These are phyloP conservation scores for Nymphicus hollandicus DNA, from an alignment of 2,113 vertebrate species.

Conservation along the genomic window DNA sequence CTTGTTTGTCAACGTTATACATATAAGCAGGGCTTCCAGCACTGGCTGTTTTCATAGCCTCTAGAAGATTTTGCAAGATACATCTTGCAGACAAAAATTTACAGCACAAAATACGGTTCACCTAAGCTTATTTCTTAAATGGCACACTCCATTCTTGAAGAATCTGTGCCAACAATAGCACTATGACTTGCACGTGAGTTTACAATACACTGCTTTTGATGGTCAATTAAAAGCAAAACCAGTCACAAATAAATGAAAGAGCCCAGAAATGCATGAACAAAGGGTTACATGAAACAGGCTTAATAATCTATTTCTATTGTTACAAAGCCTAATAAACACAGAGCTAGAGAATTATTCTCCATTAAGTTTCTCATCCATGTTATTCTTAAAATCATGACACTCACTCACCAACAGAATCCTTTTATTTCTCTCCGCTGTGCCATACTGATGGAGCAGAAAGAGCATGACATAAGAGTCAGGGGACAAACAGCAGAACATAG, in stretches of 20 bases:
- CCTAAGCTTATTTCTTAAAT: not conserved
- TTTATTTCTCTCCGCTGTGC: not conserved
- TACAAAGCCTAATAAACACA: not conserved
- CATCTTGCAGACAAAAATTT: not conserved
- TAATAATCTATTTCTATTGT: not conserved
- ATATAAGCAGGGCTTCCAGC: not conserved
- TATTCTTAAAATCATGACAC: not conserved
- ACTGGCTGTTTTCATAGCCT: not conserved
- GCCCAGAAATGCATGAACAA: not conserved
- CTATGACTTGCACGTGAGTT: not conserved
- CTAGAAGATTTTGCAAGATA: not conserved
- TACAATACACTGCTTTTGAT: not conserved
- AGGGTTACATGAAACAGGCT: not conserved
- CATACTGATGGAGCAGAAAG: not conserved
- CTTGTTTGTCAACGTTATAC: not conserved
- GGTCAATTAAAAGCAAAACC: not conserved
- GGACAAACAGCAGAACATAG: rapidly evolving
- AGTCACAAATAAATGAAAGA: not conserved
- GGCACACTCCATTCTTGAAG: not conserved
- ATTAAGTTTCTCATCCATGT: not conserved
- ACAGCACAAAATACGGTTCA: not conserved
- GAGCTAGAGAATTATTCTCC: not conserved
- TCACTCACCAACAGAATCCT: not conserved
- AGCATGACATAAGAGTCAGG: not conserved
- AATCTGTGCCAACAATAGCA: not conserved